Evolutionary conservation across 2,888 invertebrate genomes (phyloP), one percentile per base, ranked within the genome.

Genomic region (Conops quadrifasciatus): DNA sequence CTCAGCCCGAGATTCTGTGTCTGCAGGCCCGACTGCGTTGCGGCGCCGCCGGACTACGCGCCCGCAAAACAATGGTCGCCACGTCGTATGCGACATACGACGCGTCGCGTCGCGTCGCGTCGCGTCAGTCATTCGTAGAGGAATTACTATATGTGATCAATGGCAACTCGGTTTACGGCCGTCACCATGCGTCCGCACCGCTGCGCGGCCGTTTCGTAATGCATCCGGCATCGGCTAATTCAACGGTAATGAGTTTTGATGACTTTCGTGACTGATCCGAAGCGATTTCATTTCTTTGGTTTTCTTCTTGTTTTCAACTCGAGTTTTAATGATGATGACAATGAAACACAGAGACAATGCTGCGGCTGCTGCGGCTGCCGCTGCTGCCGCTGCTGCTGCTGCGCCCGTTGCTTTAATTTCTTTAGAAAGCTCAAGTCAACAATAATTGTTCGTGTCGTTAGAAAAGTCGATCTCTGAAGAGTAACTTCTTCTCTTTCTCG

Each of bases 191-290:
- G n/a, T n/a, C n/a, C n/a, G n/a, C n/a, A n/a, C n/a, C n/a, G 66
- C 45, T 56, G 15, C 16, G 1, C 21, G 49, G 9, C 21, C 36
- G 19, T 7, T 21, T n/a, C n/a, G n/a, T n/a, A n/a, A n/a, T 5
- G 5, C 26, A 19, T 36, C 28, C 49, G 51, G 26, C 49, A 67
- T 45, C 58, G n/a, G 60, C 60, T 68, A 68, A 68, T 68, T 68
- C 68, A 68, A 49, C 30, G 47, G 68, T 68, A 68, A 68, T 68
- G 68, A 68, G 62, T 68, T 68, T 21, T 36, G 51, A 28, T 51
- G 51, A 65, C 72, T 75, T 77, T 78, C 78, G 78, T 78, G 78
- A 78, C 76, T 72, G 75, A 77, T 77, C 73, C 77, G 75, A 74
- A 76, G 75, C 75, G 73, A 74, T 75, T 76, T 77, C 73, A 72